Percentiles rank a stretch among this genome's conserved stretches.
Conservation (phyloP, 2,888 invertebrate genomes). For the Standfussiana lucernea region DNA sequence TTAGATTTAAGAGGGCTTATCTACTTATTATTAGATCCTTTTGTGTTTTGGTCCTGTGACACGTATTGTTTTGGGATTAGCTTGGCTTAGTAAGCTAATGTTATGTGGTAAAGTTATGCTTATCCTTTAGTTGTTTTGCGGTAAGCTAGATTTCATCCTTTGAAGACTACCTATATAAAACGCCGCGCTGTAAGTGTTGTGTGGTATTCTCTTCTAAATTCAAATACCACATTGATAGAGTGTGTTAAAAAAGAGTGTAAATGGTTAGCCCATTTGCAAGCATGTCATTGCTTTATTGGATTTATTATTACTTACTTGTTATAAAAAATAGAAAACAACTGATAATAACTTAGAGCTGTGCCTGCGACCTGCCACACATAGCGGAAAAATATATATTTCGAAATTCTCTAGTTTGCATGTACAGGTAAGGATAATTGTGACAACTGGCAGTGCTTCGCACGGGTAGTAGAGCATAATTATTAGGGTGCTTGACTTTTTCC, state of each 20-base stretch:
- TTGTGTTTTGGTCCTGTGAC: slow-evolving; percentile 17
- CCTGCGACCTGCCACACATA: too few relatives aligned
- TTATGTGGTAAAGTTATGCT: background rate
- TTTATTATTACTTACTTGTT: too few relatives aligned
- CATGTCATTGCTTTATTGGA: too few relatives aligned
- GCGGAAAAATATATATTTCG: too few relatives aligned
- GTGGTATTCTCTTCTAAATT: background rate
- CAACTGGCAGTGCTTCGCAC: too few relatives aligned
- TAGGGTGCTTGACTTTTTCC: too few relatives aligned
- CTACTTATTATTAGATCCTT: background rate
- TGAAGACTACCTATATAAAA: background rate
- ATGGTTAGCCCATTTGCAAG: too few relatives aligned
- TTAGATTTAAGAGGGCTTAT: slow-evolving; percentile 36
- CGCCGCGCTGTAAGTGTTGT: background rate
- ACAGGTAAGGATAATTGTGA: background rate
- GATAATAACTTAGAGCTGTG: too few relatives aligned
- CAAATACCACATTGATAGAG: background rate
- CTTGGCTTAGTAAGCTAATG: slow-evolving; percentile 2
- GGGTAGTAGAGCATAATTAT: too few relatives aligned
- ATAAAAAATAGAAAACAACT: too few relatives aligned
- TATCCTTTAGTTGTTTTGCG: slow-evolving; percentile 13
- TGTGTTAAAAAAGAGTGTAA: too few relatives aligned
- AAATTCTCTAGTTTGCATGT: background rate
- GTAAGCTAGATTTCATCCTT: background rate
- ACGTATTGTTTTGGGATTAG: slow-evolving; percentile 3